Conservation (phyloP, 2,113 vertebrate genomes). For the Odocoileus virginianus region DNA sequence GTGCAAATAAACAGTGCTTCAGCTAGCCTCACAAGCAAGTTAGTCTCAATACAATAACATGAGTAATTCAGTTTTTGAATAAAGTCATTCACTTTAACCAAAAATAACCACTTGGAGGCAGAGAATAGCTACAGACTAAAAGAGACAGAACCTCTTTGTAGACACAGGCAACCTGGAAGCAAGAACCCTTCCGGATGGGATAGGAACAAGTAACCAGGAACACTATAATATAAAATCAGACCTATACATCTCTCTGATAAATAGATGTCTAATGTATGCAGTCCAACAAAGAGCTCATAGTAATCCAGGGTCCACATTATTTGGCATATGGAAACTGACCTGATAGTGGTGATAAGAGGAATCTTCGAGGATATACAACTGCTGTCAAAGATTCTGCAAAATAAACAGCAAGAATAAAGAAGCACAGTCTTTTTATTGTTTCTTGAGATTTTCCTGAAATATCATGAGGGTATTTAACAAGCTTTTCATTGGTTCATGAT, state of each 20-base stretch:
- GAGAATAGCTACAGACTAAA: not conserved
- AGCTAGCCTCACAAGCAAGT: not conserved
- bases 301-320: not conserved
- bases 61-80: slow-evolving; percentile 7
- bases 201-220: not conserved
- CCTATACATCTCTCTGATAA: not conserved
- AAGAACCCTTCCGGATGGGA: not conserved
- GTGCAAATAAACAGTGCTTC: not conserved
- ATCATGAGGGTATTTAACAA: slow-evolving; percentile 1
- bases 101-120: not conserved
- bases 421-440: not conserved
- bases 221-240: not conserved
- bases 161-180: not conserved
- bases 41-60: not conserved
- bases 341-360: slow-evolving; percentile 77
- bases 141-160: not conserved
- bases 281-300: not conserved
- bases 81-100: slow-evolving; percentile 27
- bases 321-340: slow-evolving; percentile 69
- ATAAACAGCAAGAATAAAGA: not conserved
- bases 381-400: slow-evolving; percentile 87
- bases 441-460: not conserved
- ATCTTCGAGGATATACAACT: slow-evolving; percentile 65
- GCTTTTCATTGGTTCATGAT: not conserved
- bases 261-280: not conserved